A percentile compares a stretch with the other conserved stretches of the same genome.
Conservation (phyloP, 2,797 vertebrate genomes). For the Halcyon chelicuti region DNA sequence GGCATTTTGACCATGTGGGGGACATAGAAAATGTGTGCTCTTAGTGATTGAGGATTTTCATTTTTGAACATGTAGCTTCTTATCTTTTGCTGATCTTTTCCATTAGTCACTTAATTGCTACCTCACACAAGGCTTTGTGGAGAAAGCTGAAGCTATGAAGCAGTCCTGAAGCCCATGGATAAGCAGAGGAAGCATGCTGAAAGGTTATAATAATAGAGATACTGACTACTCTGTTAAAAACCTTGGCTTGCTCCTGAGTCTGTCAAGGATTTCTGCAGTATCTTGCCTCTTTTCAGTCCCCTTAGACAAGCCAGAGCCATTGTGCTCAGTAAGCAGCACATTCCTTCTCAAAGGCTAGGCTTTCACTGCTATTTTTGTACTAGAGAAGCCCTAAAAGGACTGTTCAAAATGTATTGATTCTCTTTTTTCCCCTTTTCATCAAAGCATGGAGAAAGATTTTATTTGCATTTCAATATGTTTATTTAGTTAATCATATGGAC, state of each 20-base stretch:
- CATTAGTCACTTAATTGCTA: neutral
- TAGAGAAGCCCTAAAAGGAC: neutral
- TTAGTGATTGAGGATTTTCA: neutral
- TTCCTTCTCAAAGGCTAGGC: neutral
- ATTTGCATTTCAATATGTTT: neutral
- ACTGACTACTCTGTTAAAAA: neutral
- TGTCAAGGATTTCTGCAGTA: neutral
- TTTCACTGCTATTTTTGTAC: slow-evolving; percentile 6
- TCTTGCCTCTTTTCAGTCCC: neutral
- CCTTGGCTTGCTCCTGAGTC: neutral
- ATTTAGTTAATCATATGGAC: neutral
- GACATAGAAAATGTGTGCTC: neutral
- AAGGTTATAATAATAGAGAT: neutral
- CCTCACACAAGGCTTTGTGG: neutral
- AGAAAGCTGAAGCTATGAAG: neutral
- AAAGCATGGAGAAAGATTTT: neutral
- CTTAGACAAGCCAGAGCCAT: neutral
- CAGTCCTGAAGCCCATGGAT: neutral
- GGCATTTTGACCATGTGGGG: neutral
- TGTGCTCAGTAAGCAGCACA: neutral
- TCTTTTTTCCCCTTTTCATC: neutral
- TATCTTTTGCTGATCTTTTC: neutral
- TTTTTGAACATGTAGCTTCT: neutral
- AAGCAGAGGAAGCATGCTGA: neutral
- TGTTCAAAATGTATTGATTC: neutral